These are phyloP conservation scores for Epinotia brunnichana DNA, from an alignment of 2,888 invertebrate genomes.

Conservation along the genomic window DNA sequence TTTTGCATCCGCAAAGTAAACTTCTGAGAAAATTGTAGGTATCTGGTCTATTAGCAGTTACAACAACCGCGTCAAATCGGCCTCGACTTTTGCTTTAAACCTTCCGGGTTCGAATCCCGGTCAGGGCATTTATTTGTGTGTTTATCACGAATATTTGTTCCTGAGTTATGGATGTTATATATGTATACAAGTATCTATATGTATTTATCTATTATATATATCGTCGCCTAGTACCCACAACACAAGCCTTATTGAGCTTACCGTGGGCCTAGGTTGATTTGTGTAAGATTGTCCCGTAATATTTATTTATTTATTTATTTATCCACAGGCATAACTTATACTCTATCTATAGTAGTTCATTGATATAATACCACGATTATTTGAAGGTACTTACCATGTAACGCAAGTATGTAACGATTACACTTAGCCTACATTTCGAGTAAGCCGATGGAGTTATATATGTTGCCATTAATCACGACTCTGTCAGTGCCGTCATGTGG, in stretches of 20 bases:
- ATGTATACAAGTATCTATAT: too few species aligned
- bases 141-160: too few species aligned
- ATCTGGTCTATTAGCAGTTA: neutral
- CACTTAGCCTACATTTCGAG: constrained; percentile 1
- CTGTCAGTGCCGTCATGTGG: constrained; percentile 73
- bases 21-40: neutral
- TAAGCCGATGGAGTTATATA: constrained; percentile 22
- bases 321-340: neutral
- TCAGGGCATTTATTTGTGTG: too few species aligned
- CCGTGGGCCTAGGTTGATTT: too few species aligned
- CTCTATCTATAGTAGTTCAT: neutral
- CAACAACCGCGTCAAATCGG: neutral
- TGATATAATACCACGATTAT: neutral
- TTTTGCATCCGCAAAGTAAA: neutral
- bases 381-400: neutral
- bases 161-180: too few species aligned
- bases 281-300: too few species aligned
- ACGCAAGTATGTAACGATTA: neutral
- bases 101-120: too few species aligned
- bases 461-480: constrained; percentile 66
- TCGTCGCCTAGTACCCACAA: too few species aligned
- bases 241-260: too few species aligned
- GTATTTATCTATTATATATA: too few species aligned
- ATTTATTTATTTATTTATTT: too few species aligned
- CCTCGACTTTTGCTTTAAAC: neutral